Percentiles rank a stretch among this genome's conserved stretches.
Evolutionary conservation across 2,113 vertebrate genomes (phyloP).

Genomic region (Chaetodon trifascialis): DNA sequence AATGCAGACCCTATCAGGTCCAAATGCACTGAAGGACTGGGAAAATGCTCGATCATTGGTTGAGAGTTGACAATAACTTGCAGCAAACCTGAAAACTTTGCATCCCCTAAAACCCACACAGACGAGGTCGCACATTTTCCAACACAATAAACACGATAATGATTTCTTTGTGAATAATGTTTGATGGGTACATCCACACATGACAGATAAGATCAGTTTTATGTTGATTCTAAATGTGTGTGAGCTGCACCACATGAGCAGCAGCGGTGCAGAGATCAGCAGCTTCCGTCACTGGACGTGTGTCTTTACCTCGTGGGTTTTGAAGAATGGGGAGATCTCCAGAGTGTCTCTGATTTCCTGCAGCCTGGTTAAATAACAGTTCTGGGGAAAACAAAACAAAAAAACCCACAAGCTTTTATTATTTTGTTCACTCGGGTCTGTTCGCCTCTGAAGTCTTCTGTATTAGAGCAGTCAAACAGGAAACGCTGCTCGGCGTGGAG

Average conservation of each 20-base stretch:
- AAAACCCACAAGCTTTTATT: constrained; percentile 1
- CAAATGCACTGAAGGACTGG: not conserved
- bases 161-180: not conserved
- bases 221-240: not conserved
- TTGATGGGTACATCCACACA: not conserved
- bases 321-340: constrained; percentile 94
- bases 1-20: no score
- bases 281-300: not conserved
- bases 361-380: constrained; percentile 89
- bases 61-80: not conserved
- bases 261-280: not conserved
- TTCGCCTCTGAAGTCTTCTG: not conserved
- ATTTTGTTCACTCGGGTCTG: not conserved
- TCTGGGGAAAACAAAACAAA: constrained; percentile 75
- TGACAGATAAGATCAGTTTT: not conserved
- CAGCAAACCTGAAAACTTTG: not conserved
- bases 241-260: not conserved
- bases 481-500: not conserved
- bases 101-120: not conserved
- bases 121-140: not conserved
- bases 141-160: not conserved
- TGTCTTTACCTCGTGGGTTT: constrained; percentile 92
- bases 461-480: not conserved
- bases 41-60: not conserved
- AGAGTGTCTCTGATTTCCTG: constrained; percentile 89